Base-by-base conservation (phyloP, 1,140 invertebrate genomes). In the Caenorhabditis inopinata region DNA sequence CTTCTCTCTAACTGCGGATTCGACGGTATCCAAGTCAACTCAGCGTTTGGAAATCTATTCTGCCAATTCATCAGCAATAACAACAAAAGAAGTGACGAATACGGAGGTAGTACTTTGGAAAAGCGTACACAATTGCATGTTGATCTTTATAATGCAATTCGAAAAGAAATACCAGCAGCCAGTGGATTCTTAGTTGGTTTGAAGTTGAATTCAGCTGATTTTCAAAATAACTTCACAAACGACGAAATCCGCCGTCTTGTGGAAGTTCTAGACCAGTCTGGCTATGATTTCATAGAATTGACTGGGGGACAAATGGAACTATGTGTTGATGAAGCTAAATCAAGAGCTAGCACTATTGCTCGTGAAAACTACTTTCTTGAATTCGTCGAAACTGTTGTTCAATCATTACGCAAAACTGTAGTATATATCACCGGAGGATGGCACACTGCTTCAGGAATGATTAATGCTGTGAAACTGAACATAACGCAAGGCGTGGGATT, bases 271-370 rank as follows among this genome's bases (percentile, higher is more conserved):
- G 58, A 68, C 4, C 32, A 68, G n/a, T 14, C 32, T 9, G 58
- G 58, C 3, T 68, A 68, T 38, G 58, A 68, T 18, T 68, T 68
- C 21, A 32, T 68, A 7, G 58, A 68, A 21, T n/a, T 68, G 32
- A 68, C 58, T 38, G 58, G 58, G 23, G 58, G 58, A 21, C 58
- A 68, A 42, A 68, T 68, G 58, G 58, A 68, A 21, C 58, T 38
- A 42, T 68, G 58, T 38, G 58, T 68, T 1, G 9, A 68, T 9
- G 58, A 68, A 11, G 58, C 58, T 68, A 29, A 68, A 38, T 32
- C 35, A 42, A 68, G 58, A 68, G 58, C 58, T 21, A 68, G 58
- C n/a, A 68, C 58, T 18, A 68, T 68, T 21, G 58, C 58, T 35
- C 58, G 58, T 68, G 58, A 68, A n/a, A 68, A 68, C 9, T 68